Evolutionary conservation across 1,140 invertebrate species (phyloP).

Genomic region (Latrodectus geometricus): DNA sequence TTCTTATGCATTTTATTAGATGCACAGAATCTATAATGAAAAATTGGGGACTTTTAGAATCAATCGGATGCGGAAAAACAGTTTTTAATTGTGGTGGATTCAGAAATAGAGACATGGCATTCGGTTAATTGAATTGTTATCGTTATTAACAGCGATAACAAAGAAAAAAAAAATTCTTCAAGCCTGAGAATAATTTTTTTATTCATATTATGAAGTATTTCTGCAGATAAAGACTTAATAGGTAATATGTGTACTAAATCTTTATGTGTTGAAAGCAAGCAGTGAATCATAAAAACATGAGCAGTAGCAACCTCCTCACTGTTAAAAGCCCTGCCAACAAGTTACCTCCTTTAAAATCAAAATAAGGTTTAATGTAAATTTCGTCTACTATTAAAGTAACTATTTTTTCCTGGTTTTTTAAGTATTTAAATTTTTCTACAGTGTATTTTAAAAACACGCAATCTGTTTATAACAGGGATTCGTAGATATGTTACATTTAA

Average conservation of each 20-base stretch:
- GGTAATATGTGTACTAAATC: slow-evolving; percentile 60
- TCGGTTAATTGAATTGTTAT: slow-evolving; percentile 63
- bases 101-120: slow-evolving; percentile 57
- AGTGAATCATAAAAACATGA: slow-evolving; percentile 62
- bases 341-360: slow-evolving; percentile 50
- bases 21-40: slow-evolving; percentile 36
- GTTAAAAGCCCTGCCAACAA: slow-evolving; percentile 60
- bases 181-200: slow-evolving; percentile 21
- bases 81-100: background rate
- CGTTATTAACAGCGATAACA: slow-evolving; percentile 44
- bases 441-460: slow-evolving; percentile 4
- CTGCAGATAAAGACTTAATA: slow-evolving; percentile 34
- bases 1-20: slow-evolving; percentile 37
- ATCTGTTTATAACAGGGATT: background rate
- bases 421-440: background rate
- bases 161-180: slow-evolving; percentile 20
- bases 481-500: background rate
- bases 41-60: slow-evolving; percentile 1
- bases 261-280: slow-evolving; percentile 46
- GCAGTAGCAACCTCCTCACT: slow-evolving; percentile 53
- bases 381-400: slow-evolving; percentile 21
- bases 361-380: slow-evolving; percentile 29
- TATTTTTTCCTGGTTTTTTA: background rate
- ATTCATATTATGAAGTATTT: slow-evolving; percentile 30
- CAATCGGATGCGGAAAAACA: slow-evolving; percentile 15